Conservation (phyloP, 2,888 invertebrate species). For the Drosophila sordidapex region DNA sequence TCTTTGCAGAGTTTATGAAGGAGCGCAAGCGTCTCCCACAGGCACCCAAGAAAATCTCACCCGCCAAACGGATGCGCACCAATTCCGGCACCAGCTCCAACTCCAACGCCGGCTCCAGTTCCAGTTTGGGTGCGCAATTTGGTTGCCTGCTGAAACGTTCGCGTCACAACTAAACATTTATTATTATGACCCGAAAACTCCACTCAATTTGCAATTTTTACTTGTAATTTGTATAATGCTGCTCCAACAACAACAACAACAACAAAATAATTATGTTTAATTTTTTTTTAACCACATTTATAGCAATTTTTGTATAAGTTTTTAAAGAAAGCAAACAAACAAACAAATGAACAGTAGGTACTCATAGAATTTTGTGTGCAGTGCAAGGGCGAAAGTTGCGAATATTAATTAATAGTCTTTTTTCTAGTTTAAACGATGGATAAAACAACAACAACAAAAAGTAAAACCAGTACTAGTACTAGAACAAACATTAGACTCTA, state of each 20-base stretch:
- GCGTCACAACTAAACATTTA: conserved; percentile 54
- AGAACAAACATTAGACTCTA: conserved; percentile 50
- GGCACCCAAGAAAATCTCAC: conserved; percentile 84
- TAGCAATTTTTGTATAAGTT: conserved; percentile 41
- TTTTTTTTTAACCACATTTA: conserved; percentile 11
- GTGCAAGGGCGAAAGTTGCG: conserved; percentile 78
- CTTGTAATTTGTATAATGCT: conserved; percentile 56
- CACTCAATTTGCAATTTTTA: conserved; percentile 69
- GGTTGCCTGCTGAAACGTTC: conserved; percentile 61
- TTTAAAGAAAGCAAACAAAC: conserved; percentile 17
- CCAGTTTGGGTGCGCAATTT: conserved; percentile 56
- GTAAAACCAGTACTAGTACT: conserved; percentile 46
- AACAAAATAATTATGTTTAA: conserved; percentile 20
- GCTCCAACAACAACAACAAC: conserved; percentile 6
- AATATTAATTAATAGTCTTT: conserved; percentile 69
- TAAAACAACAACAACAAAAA: neutral
- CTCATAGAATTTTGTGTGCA: conserved; percentile 54
- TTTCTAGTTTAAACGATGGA: conserved; percentile 42
- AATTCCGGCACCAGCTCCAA: conserved; percentile 59
- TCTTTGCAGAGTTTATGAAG: conserved; percentile 84
- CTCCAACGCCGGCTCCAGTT: conserved; percentile 49
- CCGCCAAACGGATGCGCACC: conserved; percentile 83
- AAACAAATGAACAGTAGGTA: conserved; percentile 20
- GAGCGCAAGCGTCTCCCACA: conserved; percentile 84
- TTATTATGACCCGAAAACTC: conserved; percentile 23